phyloP scores from a whole-genome alignment of 2,888 invertebrate species.

The Callosobruchus maculatus region DNA sequence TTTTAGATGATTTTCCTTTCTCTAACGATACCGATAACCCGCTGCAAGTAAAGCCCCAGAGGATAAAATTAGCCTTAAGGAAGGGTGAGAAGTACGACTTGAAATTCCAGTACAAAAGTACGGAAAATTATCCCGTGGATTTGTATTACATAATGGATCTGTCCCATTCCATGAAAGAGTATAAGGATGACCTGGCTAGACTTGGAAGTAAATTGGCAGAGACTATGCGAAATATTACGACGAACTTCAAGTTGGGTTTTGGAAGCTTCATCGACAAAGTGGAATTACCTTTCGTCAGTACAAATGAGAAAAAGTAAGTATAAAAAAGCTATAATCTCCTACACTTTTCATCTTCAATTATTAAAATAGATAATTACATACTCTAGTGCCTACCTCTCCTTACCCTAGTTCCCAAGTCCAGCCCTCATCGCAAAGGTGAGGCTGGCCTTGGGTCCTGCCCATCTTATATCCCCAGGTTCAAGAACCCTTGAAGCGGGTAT shows the following conservation, averaged over 20 bases:
- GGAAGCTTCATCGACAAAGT: conserved; percentile 70
- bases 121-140: conserved; percentile 76
- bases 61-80: conserved; percentile 50
- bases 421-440: too few species aligned
- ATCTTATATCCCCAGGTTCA: too few species aligned
- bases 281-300: conserved; percentile 57
- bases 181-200: conserved; percentile 53
- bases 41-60: conserved; percentile 58
- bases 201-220: conserved; percentile 53
- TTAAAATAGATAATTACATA: too few species aligned
- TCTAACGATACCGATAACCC: conserved; percentile 29
- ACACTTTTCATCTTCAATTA: too few species aligned
- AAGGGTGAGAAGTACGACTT: conserved; percentile 48
- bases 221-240: conserved; percentile 58
- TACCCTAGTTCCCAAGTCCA: too few species aligned
- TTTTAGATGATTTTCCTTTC: conserved; percentile 9
- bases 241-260: conserved; percentile 62
- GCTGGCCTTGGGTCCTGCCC: too few species aligned
- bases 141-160: conserved; percentile 79
- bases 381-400: too few species aligned
- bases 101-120: conserved; percentile 57
- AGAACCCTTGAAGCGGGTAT: too few species aligned
- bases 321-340: too few species aligned
- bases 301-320: neutral
- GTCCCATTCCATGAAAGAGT: conserved; percentile 65